Base-by-base conservation (phyloP, 2,888 invertebrate genomes). In the Hypomecis atomaria region DNA sequence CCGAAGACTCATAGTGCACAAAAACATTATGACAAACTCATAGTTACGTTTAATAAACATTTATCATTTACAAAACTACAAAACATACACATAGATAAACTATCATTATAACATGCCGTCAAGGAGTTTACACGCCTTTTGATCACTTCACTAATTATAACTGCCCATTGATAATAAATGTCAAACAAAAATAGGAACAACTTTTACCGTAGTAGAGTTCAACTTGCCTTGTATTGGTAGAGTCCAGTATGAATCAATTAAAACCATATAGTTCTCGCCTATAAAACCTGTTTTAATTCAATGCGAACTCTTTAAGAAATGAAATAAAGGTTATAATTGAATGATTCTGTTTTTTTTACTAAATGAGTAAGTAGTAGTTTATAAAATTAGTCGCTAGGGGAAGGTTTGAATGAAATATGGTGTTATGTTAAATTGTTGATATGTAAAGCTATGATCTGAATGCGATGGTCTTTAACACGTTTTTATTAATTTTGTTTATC, bases 21-120 rank as follows among this genome's bases (percentile, higher is more conserved):
- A 67, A 67, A 70, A 72, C 66, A 70, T 71, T 69, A 70, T 70
- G 63, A 72, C 65, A 62, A 62, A 42, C 61, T 64, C 58, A 65
- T 66, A 70, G 66, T 36, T 37, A 52, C 52, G 38, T 56, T 65
- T 70, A 72, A 64, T 64, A 69, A 69, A 69, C 56, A 65, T 42
- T 40, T 2, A 49, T 59, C 62, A 64, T 71, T 70, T 66, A 72
- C 65, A 67, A 71, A 70, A 66, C 62, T n/a, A n/a, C n/a, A n/a
- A n/a, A n/a, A n/a, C n/a, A n/a, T n/a, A 69, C 42, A 60, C 59
- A 66, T 38, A 69, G 56, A 70, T 56, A 64, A 62, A 54, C 62
- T 56, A 65, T 66, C 61, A 66, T 49, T 49, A 64, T 49, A 50
- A 11, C 60, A 47, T 64, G 47, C 47, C 47, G 56, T 52, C 40